phyloP scores from a whole-genome alignment of 2,113 vertebrate genomes.

The Amphiprion percula region DNA sequence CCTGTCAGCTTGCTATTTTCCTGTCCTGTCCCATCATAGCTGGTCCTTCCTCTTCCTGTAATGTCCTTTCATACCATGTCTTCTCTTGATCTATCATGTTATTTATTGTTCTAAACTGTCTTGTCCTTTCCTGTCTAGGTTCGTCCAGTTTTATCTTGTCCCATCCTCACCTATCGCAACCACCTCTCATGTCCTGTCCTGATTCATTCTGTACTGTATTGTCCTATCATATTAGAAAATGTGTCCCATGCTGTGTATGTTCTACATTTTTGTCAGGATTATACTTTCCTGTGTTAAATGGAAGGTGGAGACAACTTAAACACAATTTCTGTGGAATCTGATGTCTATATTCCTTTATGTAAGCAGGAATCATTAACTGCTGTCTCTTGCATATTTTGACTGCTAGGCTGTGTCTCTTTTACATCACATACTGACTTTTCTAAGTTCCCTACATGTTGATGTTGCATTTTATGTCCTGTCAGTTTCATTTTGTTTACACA shows the following conservation, averaged over 20 bases:
- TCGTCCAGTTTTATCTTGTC: background rate
- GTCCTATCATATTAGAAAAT: background rate
- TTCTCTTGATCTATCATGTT: background rate
- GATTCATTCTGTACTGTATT: background rate
- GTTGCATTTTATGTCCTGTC: too few relatives aligned
- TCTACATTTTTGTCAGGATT: too few relatives aligned
- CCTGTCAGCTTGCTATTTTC: background rate
- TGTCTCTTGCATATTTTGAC: too few relatives aligned
- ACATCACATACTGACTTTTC: too few relatives aligned
- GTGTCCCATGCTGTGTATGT: background rate
- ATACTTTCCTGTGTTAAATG: too few relatives aligned
- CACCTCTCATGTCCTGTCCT: background rate
- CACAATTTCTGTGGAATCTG: too few relatives aligned
- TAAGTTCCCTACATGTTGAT: too few relatives aligned
- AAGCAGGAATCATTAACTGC: too few relatives aligned
- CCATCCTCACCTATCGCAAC: background rate
- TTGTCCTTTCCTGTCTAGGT: background rate
- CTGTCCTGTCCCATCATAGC: background rate
- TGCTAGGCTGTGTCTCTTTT: too few relatives aligned
- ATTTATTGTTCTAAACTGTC: background rate
- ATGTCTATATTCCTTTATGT: too few relatives aligned
- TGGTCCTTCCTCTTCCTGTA: background rate
- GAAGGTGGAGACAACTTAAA: too few relatives aligned
- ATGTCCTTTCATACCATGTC: background rate
- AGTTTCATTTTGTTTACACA: too few relatives aligned